Conservation (phyloP, 2,113 vertebrate genomes). For the Ophthalmolycus amberensis region DNA sequence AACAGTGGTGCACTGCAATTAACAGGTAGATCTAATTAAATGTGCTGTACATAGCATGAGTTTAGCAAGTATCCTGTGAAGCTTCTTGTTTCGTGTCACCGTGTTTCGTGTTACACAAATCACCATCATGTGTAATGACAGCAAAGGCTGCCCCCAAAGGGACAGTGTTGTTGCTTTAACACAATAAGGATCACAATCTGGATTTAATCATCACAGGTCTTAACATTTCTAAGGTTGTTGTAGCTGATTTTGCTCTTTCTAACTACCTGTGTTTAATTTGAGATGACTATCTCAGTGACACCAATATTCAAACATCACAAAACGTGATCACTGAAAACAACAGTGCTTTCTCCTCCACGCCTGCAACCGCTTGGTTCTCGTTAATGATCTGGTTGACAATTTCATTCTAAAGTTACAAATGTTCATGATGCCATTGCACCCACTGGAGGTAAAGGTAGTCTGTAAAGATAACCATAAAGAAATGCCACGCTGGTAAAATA, state of each 20-base stretch:
- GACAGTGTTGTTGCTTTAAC: not conserved
- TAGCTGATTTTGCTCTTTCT: not conserved
- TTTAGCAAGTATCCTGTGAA: not conserved
- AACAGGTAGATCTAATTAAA: not conserved
- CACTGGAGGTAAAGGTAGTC: not conserved
- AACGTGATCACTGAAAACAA: not conserved
- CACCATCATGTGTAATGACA: not conserved
- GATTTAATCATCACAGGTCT: not conserved
- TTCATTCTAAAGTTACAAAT: not conserved
- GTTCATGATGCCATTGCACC: not conserved
- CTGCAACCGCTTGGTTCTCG: not conserved
- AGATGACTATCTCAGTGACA: not conserved
- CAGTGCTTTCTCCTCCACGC: not conserved
- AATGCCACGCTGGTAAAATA: not conserved
- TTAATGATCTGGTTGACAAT: not conserved
- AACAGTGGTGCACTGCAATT: not conserved
- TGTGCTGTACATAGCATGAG: not conserved
- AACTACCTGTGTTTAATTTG: not conserved
- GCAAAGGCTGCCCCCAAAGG: not conserved
- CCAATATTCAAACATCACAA: not conserved
- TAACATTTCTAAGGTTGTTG: not conserved
- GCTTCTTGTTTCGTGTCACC: not conserved
- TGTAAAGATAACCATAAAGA: not conserved
- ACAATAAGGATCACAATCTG: not conserved
- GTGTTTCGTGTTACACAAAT: not conserved